phyloP scores from a whole-genome alignment of 2,113 vertebrate genomes.

The Stomatorhinus ivindoensis region DNA sequence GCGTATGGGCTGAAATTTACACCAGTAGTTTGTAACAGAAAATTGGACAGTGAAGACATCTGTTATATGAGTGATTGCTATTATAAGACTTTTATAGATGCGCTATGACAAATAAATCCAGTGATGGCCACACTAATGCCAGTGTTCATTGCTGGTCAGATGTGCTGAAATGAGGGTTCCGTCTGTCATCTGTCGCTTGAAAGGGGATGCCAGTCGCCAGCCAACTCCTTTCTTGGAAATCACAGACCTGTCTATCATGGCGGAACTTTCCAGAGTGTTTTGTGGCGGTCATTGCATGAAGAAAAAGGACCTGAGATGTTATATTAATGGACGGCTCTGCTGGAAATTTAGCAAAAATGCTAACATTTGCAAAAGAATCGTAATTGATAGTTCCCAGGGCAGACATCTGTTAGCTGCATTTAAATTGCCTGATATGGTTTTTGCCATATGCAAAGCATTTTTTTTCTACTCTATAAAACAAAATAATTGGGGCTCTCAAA shows the following conservation, averaged over 20 bases:
- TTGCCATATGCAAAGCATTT: background rate
- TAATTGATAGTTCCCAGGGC: slow-evolving; percentile 24
- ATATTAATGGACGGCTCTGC: slow-evolving; percentile 23
- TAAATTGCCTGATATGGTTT: slow-evolving; percentile 6
- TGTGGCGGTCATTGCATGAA: background rate
- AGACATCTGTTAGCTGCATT: slow-evolving; percentile 14
- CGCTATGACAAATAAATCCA: background rate
- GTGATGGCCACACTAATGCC: background rate
- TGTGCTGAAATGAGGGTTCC: background rate
- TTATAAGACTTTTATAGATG: background rate
- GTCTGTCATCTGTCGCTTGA: background rate
- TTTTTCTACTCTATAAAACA: background rate
- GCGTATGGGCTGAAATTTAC: background rate
- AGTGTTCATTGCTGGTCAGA: background rate
- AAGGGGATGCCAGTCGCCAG: background rate
- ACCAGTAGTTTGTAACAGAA: background rate
- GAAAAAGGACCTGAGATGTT: slow-evolving; percentile 18
- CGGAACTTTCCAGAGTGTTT: background rate
- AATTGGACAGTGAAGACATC: background rate
- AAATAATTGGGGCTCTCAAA: background rate
- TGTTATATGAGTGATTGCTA: background rate
- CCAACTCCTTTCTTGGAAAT: slow-evolving; percentile 28
- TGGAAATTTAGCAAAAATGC: slow-evolving; percentile 26
- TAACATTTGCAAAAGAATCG: slow-evolving; percentile 13
- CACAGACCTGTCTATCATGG: slow-evolving; percentile 17